A percentile compares a stretch with the other conserved stretches of the same genome.
phyloP scores from a whole-genome alignment of 2,888 invertebrate species.

The Cistogaster globosa region DNA sequence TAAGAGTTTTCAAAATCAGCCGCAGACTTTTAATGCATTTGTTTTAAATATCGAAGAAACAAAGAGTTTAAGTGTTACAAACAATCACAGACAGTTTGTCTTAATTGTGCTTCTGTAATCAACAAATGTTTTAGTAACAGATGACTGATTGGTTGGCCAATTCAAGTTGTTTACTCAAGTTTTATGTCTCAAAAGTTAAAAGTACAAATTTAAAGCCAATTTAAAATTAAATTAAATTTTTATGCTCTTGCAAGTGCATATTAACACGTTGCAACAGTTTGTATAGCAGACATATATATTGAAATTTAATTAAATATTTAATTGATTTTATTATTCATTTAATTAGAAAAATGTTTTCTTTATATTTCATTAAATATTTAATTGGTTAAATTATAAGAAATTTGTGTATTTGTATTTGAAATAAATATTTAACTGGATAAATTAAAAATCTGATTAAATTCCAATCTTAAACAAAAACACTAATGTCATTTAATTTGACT shows the following conservation, averaged over 20 bases:
- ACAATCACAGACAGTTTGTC: slow-evolving; percentile 7
- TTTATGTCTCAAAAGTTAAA: slow-evolving; percentile 71
- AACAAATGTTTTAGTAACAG: slow-evolving; percentile 13
- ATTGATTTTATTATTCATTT: no score
- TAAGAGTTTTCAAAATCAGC: slow-evolving; percentile 7
- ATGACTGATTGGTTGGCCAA: slow-evolving; percentile 4
- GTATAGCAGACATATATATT: not conserved
- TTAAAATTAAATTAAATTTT: no score
- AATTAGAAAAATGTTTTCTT: no score
- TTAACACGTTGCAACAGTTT: slow-evolving; percentile 74
- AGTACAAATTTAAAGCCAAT: slow-evolving; percentile 75
- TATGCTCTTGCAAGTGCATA: slow-evolving; percentile 64
- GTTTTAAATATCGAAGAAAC: slow-evolving; percentile 30
- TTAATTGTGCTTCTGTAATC: slow-evolving; percentile 11
- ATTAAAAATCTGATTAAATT: no score
- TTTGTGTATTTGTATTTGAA: no score
- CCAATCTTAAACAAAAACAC: no score
- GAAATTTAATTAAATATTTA: no score
- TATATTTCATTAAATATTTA: no score
- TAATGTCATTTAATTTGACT: no score
- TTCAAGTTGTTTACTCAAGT: slow-evolving; percentile 19
- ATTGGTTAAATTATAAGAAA: no score
- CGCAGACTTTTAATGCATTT: not conserved
- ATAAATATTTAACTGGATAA: no score
- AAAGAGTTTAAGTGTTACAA: slow-evolving; percentile 53